These are phyloP conservation scores for Nezara viridula DNA, from an alignment of 2,888 invertebrate genomes.

Conservation along the genomic window DNA sequence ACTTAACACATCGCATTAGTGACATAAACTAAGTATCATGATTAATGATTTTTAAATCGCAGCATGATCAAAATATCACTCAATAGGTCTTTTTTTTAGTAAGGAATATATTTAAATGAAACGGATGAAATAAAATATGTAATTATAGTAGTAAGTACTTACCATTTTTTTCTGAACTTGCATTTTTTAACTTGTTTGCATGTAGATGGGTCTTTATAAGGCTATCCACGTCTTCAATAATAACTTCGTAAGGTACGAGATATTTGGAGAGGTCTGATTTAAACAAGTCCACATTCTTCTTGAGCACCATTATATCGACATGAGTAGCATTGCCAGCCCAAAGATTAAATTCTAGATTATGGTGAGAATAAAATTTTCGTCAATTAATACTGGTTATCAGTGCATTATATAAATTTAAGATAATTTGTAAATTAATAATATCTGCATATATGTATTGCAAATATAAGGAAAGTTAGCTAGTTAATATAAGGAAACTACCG, in stretches of 20 bases:
- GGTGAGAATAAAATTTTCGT: neutral
- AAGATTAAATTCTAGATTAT: conserved; percentile 73
- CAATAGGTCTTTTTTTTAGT: too few relatives aligned
- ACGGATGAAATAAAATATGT: neutral
- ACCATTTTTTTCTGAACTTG: neutral
- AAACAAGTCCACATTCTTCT: conserved; percentile 72
- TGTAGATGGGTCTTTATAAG: neutral
- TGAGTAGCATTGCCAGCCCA: conserved; percentile 76
- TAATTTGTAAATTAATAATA: neutral
- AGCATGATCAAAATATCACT: too few relatives aligned
- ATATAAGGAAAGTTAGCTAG: too few relatives aligned
- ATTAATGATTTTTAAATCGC: too few relatives aligned
- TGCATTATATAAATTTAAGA: neutral
- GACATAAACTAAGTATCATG: too few relatives aligned
- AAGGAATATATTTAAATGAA: neutral
- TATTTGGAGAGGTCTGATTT: neutral
- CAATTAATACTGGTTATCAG: neutral
- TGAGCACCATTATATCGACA: conserved; percentile 81
- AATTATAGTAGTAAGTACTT: too few relatives aligned
- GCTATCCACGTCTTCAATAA: neutral
- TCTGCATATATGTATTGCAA: too few relatives aligned
- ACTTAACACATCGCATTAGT: too few relatives aligned
- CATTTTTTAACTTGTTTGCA: neutral
- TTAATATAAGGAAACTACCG: too few relatives aligned
- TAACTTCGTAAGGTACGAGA: conserved; percentile 21